These are phyloP conservation scores for Geophilus truncorum DNA, from an alignment of 2,888 invertebrate genomes.

Conservation along the genomic window DNA sequence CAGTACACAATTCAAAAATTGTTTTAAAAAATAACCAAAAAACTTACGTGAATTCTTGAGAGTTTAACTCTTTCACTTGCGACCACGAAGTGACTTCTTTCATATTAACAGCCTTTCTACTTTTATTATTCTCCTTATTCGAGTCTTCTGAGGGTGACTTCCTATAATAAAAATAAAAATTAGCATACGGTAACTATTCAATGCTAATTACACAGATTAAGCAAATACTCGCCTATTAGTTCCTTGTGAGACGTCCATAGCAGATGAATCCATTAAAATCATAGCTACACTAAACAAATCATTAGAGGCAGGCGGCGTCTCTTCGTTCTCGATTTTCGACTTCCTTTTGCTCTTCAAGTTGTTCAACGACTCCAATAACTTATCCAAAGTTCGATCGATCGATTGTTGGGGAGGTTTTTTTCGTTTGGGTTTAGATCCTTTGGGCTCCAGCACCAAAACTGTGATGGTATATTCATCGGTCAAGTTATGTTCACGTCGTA, in stretches of 20 bases:
- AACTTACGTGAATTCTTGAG: background rate
- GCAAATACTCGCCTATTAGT: background rate
- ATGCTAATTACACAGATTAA: too few relatives aligned
- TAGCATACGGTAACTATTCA: too few relatives aligned
- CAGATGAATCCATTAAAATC: background rate
- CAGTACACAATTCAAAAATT: background rate
- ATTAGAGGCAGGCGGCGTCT: background rate
- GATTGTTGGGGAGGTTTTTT: background rate
- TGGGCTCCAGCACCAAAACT: background rate
- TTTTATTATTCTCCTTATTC: background rate
- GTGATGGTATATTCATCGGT: background rate
- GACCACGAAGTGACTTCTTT: background rate
- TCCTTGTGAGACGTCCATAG: background rate
- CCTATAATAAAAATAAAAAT: too few relatives aligned
- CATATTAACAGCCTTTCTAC: background rate
- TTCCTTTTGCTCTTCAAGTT: background rate
- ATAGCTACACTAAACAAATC: background rate
- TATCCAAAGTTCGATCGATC: background rate
- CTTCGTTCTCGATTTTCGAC: background rate
- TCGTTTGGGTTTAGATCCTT: background rate
- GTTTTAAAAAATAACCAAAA: background rate
- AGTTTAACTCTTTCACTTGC: background rate
- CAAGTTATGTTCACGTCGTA: background rate
- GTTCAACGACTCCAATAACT: background rate
- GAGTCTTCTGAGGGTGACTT: background rate